Evolutionary conservation across 2,113 vertebrate genomes (phyloP).

Genomic region (Scophthalmus maximus): DNA sequence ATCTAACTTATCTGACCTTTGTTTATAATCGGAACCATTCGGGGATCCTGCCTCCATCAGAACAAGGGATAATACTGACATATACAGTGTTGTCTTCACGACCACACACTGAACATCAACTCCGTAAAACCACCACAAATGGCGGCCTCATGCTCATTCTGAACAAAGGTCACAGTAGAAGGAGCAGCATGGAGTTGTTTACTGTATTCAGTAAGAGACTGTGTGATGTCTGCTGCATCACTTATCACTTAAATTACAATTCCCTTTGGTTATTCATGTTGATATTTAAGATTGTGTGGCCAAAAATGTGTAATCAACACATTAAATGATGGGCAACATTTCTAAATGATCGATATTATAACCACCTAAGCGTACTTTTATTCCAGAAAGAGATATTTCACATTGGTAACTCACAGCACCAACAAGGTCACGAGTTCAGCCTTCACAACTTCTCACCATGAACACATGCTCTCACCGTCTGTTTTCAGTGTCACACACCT

Average conservation of each 20-base stretch:
- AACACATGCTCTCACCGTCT: not conserved
- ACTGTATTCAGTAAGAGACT: not conserved
- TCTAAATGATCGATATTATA: too few species aligned
- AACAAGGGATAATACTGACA: not conserved
- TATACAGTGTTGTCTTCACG: not conserved
- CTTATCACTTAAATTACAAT: not conserved
- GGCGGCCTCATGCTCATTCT: too few species aligned
- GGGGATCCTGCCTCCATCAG: not conserved
- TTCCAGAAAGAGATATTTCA: not conserved
- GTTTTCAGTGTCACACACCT: not conserved
- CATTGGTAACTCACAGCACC: not conserved
- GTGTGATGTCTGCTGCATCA: not conserved
- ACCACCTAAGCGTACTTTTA: too few species aligned
- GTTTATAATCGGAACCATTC: too few species aligned
- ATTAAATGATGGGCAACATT: too few species aligned
- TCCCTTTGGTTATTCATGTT: not conserved
- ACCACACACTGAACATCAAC: not conserved
- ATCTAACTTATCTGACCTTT: not conserved
- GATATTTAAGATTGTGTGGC: not conserved
- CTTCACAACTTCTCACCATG: not conserved
- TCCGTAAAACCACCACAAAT: not conserved
- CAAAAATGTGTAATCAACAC: not conserved
- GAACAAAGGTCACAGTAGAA: too few species aligned
- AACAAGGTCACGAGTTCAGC: conserved; percentile 8
- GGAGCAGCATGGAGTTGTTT: not conserved